Evolutionary conservation across 2,888 invertebrate genomes (phyloP), one percentile per base, ranked within the genome.

Genomic region (Euplexia lucipara): DNA sequence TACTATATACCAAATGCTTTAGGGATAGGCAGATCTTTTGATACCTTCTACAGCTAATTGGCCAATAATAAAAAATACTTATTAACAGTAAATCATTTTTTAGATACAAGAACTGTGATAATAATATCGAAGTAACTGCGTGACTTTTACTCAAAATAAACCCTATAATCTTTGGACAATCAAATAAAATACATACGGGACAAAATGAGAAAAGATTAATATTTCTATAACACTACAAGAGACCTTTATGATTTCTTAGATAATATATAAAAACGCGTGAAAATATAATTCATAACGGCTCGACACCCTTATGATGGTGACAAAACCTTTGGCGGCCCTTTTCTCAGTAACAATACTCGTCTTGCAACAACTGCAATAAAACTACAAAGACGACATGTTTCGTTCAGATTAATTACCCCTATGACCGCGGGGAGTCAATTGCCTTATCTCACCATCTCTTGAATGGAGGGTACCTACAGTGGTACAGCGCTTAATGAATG

Each of bases 321-420:
- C 56, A 54, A 60, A 60, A 54, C 57, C 41, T 48, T 49, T 20
- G 39, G 66, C 45, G 39, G 60, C 77, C 69, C 72, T 67, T 66
- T 77, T 69, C 66, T 56, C 49, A 61, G 67, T 22, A 70, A 82
- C 69, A 79, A 60, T 81, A 87, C 86, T 88, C 88, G 84, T 86
- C 87, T 86, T 84, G 69, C 67, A 81, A 75, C 79, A 84, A 81
- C 78, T 80, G 66, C 75, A 76, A 44, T 60, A 57, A 76, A 79
- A 75, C 83, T 83, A 81, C 73, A 78, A 75, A 61, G 61, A 66
- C 72, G 67, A 76, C 79, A 67, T 71, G 72, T 62, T 57, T 61
- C 66, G 67, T 81, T 83, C 75, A 83, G 88, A 86, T 90, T 93
- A 95, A 95, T 95, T 94, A 94, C 95, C 95, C 95, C 92, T 92